Evolutionary conservation across 92 coral and sea anemone genomes (phyloP), one percentile per base, ranked within the genome.

Genomic region (Anthopleura xanthogrammica): DNA sequence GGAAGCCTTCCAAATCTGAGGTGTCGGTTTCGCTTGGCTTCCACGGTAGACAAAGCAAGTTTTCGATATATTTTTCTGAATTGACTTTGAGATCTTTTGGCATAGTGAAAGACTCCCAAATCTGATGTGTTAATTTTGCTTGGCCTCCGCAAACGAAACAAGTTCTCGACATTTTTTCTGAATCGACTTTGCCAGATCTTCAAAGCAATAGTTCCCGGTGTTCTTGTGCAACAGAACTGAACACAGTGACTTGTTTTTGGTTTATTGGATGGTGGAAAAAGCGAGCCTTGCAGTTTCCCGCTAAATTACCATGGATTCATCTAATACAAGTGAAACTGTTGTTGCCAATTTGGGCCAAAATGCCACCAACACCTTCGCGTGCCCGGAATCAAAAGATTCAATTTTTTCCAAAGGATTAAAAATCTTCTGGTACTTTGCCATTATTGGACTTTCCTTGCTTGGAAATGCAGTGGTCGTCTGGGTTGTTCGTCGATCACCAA

Each of bases 401-500:
- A 17, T 60, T 41, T 42, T 71, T 16, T 66, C 88, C n/a, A 88
- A 86, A 79, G 92, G 79, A 13, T 41, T 86, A 71, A 90, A 91
- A 79, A 85, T 83, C n/a, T 83, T 73, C 16, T 89, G 88, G 24
- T 93, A 93, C 75, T 64, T 86, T 24, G 46, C 68, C 0, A 91
- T 91, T 13, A 89, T 91, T 19, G 62, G 81, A 24, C 80, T 92
- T 1, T 93, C 97, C 1, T 68, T 88, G 39, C 76, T 93, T 43
- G 97, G 97, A 1, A 93, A 93, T 83, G 85, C 62, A 5, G 20
- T 91, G 75, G 94, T 93, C 36, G 86, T 93, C 7, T 81, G 89
- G 65, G 94, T 91, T n/a, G 92, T 93, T 10, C 85, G 82, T 19
- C 55, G 86, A 73, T 66, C 86, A 20, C 81, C 76, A 20, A 87